Conservation (phyloP, 2,113 vertebrate species). For the Gymnobelideus leadbeateri region DNA sequence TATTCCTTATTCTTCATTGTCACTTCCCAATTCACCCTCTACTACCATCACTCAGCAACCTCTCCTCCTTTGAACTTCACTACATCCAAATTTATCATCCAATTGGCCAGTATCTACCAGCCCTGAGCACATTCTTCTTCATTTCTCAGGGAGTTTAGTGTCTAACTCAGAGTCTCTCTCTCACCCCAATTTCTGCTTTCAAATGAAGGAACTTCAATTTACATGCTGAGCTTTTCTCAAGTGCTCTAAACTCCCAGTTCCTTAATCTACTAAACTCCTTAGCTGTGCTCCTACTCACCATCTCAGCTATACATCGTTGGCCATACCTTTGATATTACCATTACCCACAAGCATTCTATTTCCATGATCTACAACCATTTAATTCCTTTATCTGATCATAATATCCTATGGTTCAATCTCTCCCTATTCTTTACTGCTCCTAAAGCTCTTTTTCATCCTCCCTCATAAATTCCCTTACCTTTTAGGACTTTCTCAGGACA, state of each 20-base stretch:
- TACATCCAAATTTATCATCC: background rate
- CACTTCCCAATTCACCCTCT: background rate
- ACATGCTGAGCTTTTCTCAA: background rate
- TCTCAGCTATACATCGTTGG: background rate
- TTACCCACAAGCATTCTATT: background rate
- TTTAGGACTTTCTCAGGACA: background rate
- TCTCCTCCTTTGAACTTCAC: background rate
- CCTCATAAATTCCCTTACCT: background rate
- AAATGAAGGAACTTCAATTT: background rate
- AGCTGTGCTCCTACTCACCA: background rate
- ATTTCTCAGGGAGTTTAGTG: background rate
- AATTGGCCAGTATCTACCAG: background rate
- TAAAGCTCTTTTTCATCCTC: background rate
- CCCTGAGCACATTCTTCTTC: background rate
- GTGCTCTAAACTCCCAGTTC: background rate
- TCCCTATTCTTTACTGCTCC: background rate
- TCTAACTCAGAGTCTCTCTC: background rate
- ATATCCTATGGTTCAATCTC: background rate
- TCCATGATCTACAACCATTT: background rate
- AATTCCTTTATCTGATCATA: background rate
- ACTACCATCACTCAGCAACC: background rate
- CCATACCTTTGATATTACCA: background rate
- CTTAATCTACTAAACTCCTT: background rate
- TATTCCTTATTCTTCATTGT: background rate
- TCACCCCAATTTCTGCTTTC: background rate